phyloP scores from a whole-genome alignment of 2,113 vertebrate species.

The Mobula birostris region DNA sequence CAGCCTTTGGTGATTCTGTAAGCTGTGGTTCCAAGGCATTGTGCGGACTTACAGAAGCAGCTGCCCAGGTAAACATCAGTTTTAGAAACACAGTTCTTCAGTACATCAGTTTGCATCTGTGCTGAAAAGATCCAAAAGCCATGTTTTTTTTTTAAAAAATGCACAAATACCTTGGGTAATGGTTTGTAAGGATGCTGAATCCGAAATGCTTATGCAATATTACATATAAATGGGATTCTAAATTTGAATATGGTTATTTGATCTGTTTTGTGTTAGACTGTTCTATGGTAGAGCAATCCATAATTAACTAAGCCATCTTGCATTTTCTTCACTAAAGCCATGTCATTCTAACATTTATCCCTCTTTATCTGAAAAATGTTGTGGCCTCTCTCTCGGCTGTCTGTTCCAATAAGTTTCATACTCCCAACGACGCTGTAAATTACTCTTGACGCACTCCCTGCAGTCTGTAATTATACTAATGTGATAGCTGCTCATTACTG shows the following conservation, averaged over 20 bases:
- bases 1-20: conserved; percentile 85
- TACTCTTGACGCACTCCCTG: neutral
- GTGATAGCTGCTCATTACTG: neutral
- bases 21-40: conserved; percentile 86
- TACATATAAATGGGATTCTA: neutral
- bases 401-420: neutral
- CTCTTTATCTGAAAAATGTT: neutral
- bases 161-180: neutral
- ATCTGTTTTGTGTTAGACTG: neutral
- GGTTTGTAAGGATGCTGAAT: neutral
- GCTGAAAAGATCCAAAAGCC: neutral
- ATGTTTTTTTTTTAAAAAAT: neutral
- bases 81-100: neutral
- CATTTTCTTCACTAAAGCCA: neutral
- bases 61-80: conserved; percentile 73
- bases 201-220: neutral
- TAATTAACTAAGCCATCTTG: neutral
- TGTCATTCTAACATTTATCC: neutral
- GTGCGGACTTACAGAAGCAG: conserved; percentile 89
- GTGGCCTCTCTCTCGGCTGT: neutral
- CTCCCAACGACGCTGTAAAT: neutral
- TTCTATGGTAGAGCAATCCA: neutral
- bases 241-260: neutral
- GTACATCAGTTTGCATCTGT: neutral
- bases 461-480: neutral